These are phyloP conservation scores for Aplysina aerophoba DNA, from an alignment of 37 sponge, comb jelly and placozoan species.

Conservation along the genomic window DNA sequence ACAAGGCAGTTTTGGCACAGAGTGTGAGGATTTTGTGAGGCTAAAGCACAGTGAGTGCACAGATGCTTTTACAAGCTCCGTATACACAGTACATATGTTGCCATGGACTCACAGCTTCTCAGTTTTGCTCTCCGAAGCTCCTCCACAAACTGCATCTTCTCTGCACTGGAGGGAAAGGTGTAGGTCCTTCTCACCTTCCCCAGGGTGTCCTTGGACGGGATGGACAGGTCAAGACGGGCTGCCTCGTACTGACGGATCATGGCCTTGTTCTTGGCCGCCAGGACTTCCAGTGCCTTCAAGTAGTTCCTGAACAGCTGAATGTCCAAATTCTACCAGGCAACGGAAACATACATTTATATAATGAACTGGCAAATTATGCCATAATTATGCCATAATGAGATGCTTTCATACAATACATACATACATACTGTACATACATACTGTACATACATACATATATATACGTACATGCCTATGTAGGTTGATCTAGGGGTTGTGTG, in stretches of 20 bases:
- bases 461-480: too few species aligned
- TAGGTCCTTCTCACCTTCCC: conserved; percentile 27
- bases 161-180: not conserved
- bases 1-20: too few species aligned
- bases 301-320: conserved; percentile 22
- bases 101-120: conserved; percentile 17
- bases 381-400: not conserved
- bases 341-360: not conserved
- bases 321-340: conserved; percentile 6
- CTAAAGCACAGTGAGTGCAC: too few species aligned
- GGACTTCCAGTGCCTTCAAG: conserved; percentile 53
- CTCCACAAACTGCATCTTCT: not conserved
- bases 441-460: not conserved
- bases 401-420: too few species aligned
- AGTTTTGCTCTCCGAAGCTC: conserved; percentile 8
- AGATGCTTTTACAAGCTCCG: too few species aligned
- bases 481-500: too few species aligned
- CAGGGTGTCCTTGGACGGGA: conserved; percentile 47
- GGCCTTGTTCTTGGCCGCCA: conserved; percentile 50
- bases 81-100: too few species aligned
- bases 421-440: too few species aligned
- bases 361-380: too few species aligned
- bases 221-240: conserved; percentile 65
- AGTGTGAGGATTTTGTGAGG: too few species aligned
- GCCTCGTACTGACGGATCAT: conserved; percentile 42